Percentiles rank a stretch among this genome's conserved stretches.
Conservation (phyloP, 1,140 invertebrate genomes). For the Rhagoletis zephyria region DNA sequence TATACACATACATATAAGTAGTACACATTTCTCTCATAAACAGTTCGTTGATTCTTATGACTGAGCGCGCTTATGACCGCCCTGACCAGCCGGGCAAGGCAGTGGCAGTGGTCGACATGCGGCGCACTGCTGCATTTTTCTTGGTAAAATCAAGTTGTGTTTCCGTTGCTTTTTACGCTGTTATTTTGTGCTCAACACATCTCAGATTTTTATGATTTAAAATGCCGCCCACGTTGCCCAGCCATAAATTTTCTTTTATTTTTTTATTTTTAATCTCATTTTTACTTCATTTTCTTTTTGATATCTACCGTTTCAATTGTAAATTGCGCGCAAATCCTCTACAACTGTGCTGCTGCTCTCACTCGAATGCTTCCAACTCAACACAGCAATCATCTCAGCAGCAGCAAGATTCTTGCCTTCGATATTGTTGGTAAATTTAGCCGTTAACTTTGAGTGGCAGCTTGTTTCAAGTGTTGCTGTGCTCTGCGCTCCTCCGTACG, state of each 20-base stretch:
- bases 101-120: background rate
- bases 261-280: background rate
- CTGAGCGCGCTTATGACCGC: background rate
- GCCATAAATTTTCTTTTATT: background rate
- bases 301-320: background rate
- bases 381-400: background rate
- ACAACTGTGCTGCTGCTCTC: background rate
- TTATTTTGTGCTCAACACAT: background rate
- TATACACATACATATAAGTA: background rate
- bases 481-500: background rate
- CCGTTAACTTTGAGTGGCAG: constrained; percentile 18
- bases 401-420: background rate
- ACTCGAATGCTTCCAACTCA: background rate
- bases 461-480: background rate
- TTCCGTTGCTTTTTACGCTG: background rate
- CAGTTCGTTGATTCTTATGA: too few species aligned
- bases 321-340: constrained; percentile 15
- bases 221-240: constrained; percentile 4
- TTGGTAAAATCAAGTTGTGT: constrained; percentile 14
- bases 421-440: background rate
- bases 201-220: constrained; percentile 11
- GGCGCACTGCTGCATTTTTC: background rate
- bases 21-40: background rate
- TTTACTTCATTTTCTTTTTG: constrained; percentile 10
- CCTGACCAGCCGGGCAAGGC: background rate